A percentile compares a stretch with the other conserved stretches of the same genome.
These are phyloP conservation scores for Ceratina australensis DNA, from an alignment of 1,140 invertebrate genomes.

Conservation along the genomic window DNA sequence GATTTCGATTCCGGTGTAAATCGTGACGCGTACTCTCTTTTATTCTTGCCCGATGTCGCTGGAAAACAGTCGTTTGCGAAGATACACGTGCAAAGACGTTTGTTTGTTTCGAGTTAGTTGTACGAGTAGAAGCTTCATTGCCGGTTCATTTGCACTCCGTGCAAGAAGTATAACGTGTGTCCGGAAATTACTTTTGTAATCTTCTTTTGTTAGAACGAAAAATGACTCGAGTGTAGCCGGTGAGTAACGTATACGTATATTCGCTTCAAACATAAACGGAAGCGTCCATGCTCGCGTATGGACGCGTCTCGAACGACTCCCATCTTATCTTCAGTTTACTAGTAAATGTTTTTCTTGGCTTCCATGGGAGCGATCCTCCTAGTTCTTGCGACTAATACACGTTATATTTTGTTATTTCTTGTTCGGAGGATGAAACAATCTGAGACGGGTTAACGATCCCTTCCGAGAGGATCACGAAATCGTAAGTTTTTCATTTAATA, in stretches of 20 bases:
- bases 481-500: neutral
- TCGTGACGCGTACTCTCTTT: neutral
- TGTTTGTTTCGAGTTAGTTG: neutral
- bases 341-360: neutral
- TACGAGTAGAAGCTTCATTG: neutral
- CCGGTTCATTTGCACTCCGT: too few relatives aligned
- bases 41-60: neutral
- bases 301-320: too few relatives aligned
- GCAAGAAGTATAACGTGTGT: neutral
- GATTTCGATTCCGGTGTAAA: conserved; percentile 3
- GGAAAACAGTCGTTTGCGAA: neutral
- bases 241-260: too few relatives aligned
- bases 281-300: too few relatives aligned
- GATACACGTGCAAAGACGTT: neutral
- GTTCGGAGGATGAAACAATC: neutral
- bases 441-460: neutral
- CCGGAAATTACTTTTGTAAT: conserved; percentile 21
- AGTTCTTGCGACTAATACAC: too few relatives aligned
- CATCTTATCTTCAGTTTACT: too few relatives aligned
- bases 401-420: too few relatives aligned
- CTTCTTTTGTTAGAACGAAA: too few relatives aligned
- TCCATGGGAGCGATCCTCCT: neutral
- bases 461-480: too few relatives aligned
- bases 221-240: too few relatives aligned
- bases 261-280: too few relatives aligned